These are phyloP conservation scores for Miichthys miiuy DNA, from an alignment of 2,797 vertebrate genomes.

Conservation along the genomic window DNA sequence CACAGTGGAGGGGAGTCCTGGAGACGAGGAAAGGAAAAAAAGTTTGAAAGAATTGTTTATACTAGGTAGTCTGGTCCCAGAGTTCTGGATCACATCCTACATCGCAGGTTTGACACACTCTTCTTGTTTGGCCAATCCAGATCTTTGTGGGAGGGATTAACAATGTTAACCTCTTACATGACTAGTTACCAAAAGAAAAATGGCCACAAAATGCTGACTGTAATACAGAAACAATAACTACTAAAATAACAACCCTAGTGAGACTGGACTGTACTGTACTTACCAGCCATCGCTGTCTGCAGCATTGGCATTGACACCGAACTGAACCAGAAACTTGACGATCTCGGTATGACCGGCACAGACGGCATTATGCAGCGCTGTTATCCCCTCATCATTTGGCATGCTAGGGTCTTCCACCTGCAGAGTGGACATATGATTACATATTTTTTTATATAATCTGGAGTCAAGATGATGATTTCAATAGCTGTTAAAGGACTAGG, in stretches of 20 bases:
- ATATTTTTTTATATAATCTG: neutral
- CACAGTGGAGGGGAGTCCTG: slow-evolving; percentile 97
- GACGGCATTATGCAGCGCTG: slow-evolving; percentile 95
- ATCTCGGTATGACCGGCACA: slow-evolving; percentile 96
- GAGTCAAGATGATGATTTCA: neutral
- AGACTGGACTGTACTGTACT: slow-evolving; percentile 47
- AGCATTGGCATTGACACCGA: slow-evolving; percentile 95
- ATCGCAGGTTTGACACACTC: neutral
- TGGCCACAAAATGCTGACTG: neutral
- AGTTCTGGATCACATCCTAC: neutral
- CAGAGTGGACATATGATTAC: neutral
- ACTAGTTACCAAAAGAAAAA: neutral
- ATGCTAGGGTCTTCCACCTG: slow-evolving; percentile 95
- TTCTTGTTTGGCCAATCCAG: neutral
- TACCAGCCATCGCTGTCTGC: slow-evolving; percentile 98
- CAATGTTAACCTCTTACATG: too few species aligned
- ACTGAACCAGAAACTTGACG: slow-evolving; percentile 95
- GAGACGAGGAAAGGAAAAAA: neutral
- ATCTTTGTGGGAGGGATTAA: neutral
- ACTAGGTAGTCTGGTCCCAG: neutral
- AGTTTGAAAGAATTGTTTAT: neutral
- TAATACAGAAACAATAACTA: neutral
- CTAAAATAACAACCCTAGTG: neutral
- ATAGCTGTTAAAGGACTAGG: too few species aligned
- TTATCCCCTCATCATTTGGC: slow-evolving; percentile 97